Evolutionary conservation across 2,113 vertebrate genomes (phyloP).

Genomic region (Sciurus niger): DNA sequence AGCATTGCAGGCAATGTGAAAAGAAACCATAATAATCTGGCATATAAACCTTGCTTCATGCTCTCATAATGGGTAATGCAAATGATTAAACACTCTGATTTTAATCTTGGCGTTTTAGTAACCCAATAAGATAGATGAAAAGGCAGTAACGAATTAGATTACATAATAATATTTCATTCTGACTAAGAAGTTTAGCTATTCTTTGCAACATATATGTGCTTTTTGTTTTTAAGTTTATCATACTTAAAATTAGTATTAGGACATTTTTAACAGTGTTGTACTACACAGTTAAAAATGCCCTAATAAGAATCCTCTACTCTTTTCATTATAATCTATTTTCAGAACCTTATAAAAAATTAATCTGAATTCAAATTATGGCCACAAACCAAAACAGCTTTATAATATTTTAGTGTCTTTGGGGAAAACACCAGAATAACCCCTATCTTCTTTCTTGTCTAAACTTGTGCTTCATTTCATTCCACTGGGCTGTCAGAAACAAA

Average conservation of each 20-base stretch:
- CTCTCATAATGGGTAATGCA: slow-evolving; percentile 79
- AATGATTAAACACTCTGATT: slow-evolving; percentile 95
- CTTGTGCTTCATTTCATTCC: not conserved
- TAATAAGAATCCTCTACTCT: slow-evolving; percentile 83
- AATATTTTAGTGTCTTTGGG: slow-evolving; percentile 31
- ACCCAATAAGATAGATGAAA: slow-evolving; percentile 96
- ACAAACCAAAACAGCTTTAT: not conserved
- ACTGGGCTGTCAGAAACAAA: not conserved
- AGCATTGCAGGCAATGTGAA: not conserved
- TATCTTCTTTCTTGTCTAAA: slow-evolving; percentile 31
- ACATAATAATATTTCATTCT: slow-evolving; percentile 86
- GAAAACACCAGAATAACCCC: not conserved
- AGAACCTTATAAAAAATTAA: slow-evolving; percentile 46
- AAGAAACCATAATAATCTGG: slow-evolving; percentile 72
- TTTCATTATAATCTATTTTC: slow-evolving; percentile 78
- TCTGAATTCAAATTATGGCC: slow-evolving; percentile 26
- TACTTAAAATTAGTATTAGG: not conserved
- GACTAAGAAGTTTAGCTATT: slow-evolving; percentile 85
- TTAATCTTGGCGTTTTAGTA: slow-evolving; percentile 93
- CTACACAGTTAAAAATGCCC: slow-evolving; percentile 84
- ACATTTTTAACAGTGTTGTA: not conserved
- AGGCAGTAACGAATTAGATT: slow-evolving; percentile 91
- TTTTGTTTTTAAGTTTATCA: slow-evolving; percentile 84
- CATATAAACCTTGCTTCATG: slow-evolving; percentile 67
- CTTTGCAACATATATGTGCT: slow-evolving; percentile 80